These are phyloP conservation scores for Pachycephala philippinensis DNA, from an alignment of 2,113 vertebrate species.

Conservation along the genomic window DNA sequence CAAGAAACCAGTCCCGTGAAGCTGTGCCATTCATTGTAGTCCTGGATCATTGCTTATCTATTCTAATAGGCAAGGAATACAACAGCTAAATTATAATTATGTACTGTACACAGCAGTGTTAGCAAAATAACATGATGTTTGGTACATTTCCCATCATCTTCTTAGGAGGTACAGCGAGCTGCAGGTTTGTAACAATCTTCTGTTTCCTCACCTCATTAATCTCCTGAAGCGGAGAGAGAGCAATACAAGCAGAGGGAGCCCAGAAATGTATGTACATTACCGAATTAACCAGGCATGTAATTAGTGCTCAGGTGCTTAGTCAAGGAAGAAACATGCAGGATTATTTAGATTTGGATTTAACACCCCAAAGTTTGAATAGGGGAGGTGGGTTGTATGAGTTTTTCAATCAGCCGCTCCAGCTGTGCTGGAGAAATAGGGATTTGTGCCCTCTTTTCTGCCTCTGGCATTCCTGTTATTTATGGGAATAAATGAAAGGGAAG, in stretches of 20 bases:
- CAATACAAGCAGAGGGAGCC: constrained; percentile 48
- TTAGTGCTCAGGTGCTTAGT: constrained; percentile 75
- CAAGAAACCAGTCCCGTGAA: neutral
- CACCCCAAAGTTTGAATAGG: constrained; percentile 53
- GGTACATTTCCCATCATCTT: constrained; percentile 42
- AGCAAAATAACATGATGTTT: constrained; percentile 5
- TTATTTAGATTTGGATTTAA: constrained; percentile 69
- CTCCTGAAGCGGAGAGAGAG: constrained; percentile 62
- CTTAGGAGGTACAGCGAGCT: constrained; percentile 39
- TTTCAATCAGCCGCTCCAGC: neutral
- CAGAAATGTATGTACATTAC: constrained; percentile 67
- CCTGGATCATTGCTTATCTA: constrained; percentile 53
- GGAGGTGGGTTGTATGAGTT: neutral
- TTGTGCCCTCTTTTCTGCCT: neutral
- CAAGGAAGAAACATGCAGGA: constrained; percentile 47
- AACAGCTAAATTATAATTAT: constrained; percentile 3
- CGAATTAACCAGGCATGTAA: constrained; percentile 80
- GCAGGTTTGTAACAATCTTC: constrained; percentile 68
- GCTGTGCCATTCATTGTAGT: neutral
- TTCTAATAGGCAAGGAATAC: constrained; percentile 50
- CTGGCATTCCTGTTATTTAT: neutral
- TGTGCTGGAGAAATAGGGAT: neutral
- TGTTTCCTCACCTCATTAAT: constrained; percentile 74
- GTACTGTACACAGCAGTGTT: neutral
- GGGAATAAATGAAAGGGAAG: neutral